Percentiles rank a stretch among this genome's conserved stretches.
Conservation (phyloP, 1,140 invertebrate species). For the Bombus haemorrhoidalis region DNA sequence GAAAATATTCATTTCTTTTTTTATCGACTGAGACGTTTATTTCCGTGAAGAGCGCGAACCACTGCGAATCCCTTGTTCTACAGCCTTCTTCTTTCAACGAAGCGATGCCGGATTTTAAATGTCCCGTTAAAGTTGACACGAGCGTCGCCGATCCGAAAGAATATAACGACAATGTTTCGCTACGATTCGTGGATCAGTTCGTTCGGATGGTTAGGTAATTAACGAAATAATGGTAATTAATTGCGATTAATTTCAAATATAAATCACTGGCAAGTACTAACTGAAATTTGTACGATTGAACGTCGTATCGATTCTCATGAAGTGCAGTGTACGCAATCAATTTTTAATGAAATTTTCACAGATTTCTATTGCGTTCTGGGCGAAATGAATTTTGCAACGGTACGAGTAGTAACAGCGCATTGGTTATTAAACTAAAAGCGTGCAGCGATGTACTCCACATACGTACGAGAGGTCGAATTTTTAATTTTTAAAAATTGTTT, state of each 20-base stretch:
- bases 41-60: no score
- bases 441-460: not conserved
- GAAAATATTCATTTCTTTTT: no score
- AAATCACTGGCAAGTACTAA: not conserved
- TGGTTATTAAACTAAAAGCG: conserved; percentile 50
- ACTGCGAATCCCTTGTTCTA: no score
- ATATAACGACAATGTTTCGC: not conserved
- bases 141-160: not conserved
- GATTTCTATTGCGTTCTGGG: not conserved
- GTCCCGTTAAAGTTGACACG: not conserved
- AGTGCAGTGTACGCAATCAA: conserved; percentile 15
- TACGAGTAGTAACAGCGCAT: conserved; percentile 28
- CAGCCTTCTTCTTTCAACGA: no score
- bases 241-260: not conserved
- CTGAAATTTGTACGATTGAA: conserved; percentile 1
- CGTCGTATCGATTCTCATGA: not conserved
- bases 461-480: not conserved
- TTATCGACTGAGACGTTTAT: no score
- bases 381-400: conserved; percentile 24
- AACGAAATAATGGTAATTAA: not conserved
- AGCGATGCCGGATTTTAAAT: no score
- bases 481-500: conserved; percentile 32
- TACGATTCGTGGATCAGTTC: not conserved
- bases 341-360: conserved; percentile 49
- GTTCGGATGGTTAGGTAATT: not conserved